phyloP scores from a whole-genome alignment of 2,888 invertebrate genomes.

The Ormyrus nitidulus region DNA sequence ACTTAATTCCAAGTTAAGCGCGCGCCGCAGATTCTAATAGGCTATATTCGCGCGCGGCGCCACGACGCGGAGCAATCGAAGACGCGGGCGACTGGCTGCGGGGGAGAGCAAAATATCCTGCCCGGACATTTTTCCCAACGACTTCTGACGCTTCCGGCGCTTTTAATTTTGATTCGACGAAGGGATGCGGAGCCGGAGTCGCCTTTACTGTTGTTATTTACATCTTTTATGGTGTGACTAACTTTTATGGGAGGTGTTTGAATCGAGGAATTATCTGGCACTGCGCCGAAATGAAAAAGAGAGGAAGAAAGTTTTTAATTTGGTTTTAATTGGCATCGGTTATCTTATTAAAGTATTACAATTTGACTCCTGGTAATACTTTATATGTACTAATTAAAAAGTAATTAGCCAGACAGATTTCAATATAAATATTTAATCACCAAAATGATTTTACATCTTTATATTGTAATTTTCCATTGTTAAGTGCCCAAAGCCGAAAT shows the following conservation, averaged over 20 bases:
- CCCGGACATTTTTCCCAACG: slow-evolving; percentile 52
- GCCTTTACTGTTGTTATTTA: slow-evolving; percentile 27
- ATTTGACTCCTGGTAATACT: too few relatives aligned
- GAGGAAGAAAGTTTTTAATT: too few relatives aligned
- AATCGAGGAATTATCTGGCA: slow-evolving; percentile 3
- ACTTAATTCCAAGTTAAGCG: slow-evolving; percentile 71
- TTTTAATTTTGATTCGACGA: background rate
- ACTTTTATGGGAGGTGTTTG: slow-evolving; percentile 42
- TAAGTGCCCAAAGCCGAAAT: too few relatives aligned
- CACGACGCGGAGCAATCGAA: too few relatives aligned
- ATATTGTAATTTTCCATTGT: too few relatives aligned
- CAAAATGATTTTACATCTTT: too few relatives aligned
- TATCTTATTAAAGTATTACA: too few relatives aligned
- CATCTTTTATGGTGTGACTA: slow-evolving; percentile 46
- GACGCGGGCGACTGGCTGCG: background rate
- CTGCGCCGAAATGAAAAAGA: too few relatives aligned
- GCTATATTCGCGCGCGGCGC: slow-evolving; percentile 58
- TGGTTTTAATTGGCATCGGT: too few relatives aligned
- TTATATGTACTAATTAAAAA: too few relatives aligned
- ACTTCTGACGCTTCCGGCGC: slow-evolving; percentile 7
- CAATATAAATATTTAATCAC: too few relatives aligned
- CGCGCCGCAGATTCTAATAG: slow-evolving; percentile 66
- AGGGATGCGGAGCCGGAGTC: background rate
- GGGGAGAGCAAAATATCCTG: background rate
- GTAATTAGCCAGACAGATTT: too few relatives aligned